These are phyloP conservation scores for Stylophora pistillata DNA, from an alignment of 64 coral and sea anemone species.

Conservation along the genomic window DNA sequence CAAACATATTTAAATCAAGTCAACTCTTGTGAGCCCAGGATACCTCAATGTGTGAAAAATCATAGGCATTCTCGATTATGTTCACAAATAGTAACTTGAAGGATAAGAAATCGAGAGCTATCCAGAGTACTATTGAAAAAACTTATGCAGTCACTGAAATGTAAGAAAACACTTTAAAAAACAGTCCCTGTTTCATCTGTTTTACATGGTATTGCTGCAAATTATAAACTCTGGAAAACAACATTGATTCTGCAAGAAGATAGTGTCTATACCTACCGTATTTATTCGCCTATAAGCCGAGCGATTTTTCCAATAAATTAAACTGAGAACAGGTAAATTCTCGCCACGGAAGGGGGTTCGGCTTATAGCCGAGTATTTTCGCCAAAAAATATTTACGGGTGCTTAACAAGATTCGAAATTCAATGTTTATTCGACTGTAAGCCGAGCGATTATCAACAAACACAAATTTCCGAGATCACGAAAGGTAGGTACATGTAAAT, in stretches of 20 bases:
- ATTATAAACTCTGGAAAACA: slow-evolving; percentile 13
- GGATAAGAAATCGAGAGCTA: slow-evolving; percentile 3
- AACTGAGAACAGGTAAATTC: too few relatives aligned
- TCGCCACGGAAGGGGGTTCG: too few relatives aligned
- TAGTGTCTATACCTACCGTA: background rate
- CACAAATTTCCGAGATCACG: too few relatives aligned
- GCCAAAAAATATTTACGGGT: too few relatives aligned
- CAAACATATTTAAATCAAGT: background rate
- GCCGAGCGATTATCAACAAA: too few relatives aligned
- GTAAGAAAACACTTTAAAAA: background rate
- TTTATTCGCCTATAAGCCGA: too few relatives aligned
- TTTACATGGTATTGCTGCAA: slow-evolving; percentile 11
- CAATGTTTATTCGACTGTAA: too few relatives aligned
- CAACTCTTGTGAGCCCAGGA: background rate
- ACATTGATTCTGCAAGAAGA: background rate
- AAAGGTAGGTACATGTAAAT: too few relatives aligned
- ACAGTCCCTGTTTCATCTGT: slow-evolving; percentile 1
- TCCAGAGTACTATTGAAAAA: background rate
- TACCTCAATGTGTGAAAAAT: background rate
- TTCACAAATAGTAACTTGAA: slow-evolving; percentile 5
- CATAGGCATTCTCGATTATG: slow-evolving; percentile 9
- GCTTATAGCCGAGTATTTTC: too few relatives aligned
- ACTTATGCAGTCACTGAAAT: too few relatives aligned
- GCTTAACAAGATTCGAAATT: too few relatives aligned
- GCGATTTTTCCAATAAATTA: too few relatives aligned